These are phyloP conservation scores for Sceloporus tristichus DNA, from an alignment of 2,113 vertebrate genomes.

Conservation along the genomic window DNA sequence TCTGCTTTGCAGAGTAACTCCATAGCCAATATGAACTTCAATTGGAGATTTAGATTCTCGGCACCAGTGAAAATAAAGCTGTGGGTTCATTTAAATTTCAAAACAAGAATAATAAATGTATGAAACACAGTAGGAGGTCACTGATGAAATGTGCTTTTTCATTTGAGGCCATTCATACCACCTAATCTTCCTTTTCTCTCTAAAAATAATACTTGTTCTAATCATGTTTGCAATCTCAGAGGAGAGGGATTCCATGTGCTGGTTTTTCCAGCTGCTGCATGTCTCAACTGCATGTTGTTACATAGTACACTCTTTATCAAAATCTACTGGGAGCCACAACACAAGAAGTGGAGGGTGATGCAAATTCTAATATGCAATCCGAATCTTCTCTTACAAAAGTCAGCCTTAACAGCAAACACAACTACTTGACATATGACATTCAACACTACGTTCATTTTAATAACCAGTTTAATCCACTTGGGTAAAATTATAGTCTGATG, in stretches of 20 bases:
- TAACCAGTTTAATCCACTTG: conserved; percentile 60
- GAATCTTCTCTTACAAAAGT: conserved; percentile 63
- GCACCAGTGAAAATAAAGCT: conserved; percentile 47
- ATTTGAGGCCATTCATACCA: conserved; percentile 40
- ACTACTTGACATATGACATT: conserved; percentile 57
- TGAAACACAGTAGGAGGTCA: conserved; percentile 27
- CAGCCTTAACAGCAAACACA: conserved; percentile 65
- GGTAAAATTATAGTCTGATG: conserved; percentile 63
- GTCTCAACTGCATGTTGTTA: conserved; percentile 49
- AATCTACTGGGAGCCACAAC: conserved; percentile 60
- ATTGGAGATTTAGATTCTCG: conserved; percentile 23
- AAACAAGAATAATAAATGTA: conserved; percentile 27
- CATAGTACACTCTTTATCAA: conserved; percentile 48
- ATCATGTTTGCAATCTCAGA: conserved; percentile 48
- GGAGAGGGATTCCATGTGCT: conserved; percentile 47
- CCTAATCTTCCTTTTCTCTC: conserved; percentile 39
- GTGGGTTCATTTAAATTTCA: conserved; percentile 47
- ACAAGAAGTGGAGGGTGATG: conserved; percentile 64
- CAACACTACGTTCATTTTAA: conserved; percentile 69
- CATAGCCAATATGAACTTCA: conserved; percentile 18
- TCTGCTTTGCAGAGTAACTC: conserved; percentile 29
- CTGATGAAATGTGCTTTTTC: conserved; percentile 45
- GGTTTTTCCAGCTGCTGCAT: conserved; percentile 39
- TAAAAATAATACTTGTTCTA: conserved; percentile 53
- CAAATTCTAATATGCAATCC: conserved; percentile 62